Percentiles rank a stretch among this genome's conserved stretches.
phyloP scores from a whole-genome alignment of 2,113 vertebrate genomes.

The Dolichallabes microphthalmus region DNA sequence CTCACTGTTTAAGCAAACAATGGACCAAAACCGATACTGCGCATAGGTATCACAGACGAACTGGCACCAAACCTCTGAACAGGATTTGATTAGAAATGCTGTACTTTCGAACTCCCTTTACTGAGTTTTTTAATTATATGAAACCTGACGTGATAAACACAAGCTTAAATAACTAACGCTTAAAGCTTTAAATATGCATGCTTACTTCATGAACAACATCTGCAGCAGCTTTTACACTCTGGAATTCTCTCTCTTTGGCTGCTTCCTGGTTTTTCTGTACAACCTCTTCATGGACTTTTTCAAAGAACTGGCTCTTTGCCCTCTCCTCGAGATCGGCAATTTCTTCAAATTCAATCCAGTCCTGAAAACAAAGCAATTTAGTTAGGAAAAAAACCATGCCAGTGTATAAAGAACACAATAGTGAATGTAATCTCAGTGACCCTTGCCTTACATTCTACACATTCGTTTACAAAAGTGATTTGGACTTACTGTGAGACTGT shows the following conservation, averaged over 20 bases:
- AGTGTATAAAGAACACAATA: neutral
- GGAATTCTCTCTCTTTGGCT: slow-evolving; percentile 92
- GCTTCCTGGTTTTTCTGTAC: slow-evolving; percentile 94
- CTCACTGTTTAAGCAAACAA: neutral
- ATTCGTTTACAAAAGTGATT: neutral
- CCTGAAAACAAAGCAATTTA: slow-evolving; percentile 67
- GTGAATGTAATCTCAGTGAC: no score
- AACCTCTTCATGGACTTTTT: slow-evolving; percentile 96
- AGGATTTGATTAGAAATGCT: neutral
- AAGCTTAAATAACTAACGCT: neutral
- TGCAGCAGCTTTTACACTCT: slow-evolving; percentile 89
- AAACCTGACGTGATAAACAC: no score
- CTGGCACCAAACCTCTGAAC: neutral
- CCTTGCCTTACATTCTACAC: neutral
- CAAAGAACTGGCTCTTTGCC: slow-evolving; percentile 96
- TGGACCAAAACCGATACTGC: neutral
- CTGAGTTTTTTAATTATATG: neutral
- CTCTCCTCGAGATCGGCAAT: slow-evolving; percentile 96
- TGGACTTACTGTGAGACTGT: slow-evolving; percentile 84
- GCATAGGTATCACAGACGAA: neutral
- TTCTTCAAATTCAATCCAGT: slow-evolving; percentile 99
- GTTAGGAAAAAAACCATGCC: neutral
- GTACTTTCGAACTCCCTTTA: neutral
- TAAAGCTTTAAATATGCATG: neutral
- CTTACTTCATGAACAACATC: slow-evolving; percentile 90